Conservation (phyloP, 2,888 invertebrate genomes). For the Melanargia galathea region DNA sequence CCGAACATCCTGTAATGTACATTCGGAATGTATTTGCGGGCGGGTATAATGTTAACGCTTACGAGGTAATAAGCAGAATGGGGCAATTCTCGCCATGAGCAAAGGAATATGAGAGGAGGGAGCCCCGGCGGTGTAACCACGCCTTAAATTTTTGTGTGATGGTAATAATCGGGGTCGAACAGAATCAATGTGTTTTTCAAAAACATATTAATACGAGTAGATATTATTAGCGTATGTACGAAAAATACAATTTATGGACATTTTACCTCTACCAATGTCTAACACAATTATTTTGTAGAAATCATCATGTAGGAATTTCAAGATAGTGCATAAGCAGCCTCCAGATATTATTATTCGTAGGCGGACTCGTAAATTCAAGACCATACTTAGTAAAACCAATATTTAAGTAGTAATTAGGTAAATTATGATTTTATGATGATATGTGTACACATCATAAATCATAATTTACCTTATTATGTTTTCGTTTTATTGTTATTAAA, state of each 20-base stretch:
- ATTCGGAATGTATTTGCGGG: slow-evolving; percentile 14
- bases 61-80: slow-evolving; percentile 47
- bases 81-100: slow-evolving; percentile 72
- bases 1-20: slow-evolving; percentile 17
- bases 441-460: too few species aligned
- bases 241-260: neutral
- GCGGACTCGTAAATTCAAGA: too few species aligned
- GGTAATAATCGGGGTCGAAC: slow-evolving; percentile 32
- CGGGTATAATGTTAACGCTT: slow-evolving; percentile 22
- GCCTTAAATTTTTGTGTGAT: slow-evolving; percentile 59
- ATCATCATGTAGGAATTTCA: too few species aligned
- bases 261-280: neutral
- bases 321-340: too few species aligned
- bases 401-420: too few species aligned
- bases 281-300: too few species aligned
- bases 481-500: neutral
- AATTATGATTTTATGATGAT: too few species aligned
- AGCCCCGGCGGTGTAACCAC: slow-evolving; percentile 61
- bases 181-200: slow-evolving; percentile 11
- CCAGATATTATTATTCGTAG: too few species aligned
- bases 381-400: too few species aligned
- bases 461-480: too few species aligned
- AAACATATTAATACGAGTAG: neutral
- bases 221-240: slow-evolving; percentile 7
- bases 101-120: slow-evolving; percentile 58